Conservation (phyloP, 2,888 invertebrate genomes). For the Linyphia triangularis region DNA sequence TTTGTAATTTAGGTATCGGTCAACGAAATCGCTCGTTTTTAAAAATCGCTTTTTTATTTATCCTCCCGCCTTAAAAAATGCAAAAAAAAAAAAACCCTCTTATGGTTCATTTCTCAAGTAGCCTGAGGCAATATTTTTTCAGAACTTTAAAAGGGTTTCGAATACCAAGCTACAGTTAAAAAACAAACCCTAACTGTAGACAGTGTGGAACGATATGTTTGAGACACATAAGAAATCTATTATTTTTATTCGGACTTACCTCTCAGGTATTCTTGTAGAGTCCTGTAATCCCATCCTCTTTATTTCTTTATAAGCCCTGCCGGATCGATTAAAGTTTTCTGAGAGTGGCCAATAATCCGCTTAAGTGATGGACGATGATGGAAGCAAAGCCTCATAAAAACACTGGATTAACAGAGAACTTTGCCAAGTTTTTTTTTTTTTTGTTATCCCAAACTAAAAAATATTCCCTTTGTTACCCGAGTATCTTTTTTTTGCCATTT, state of each 20-base stretch:
- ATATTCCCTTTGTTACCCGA: background rate
- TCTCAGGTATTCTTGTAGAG: conserved; percentile 32
- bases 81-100: no score
- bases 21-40: no score
- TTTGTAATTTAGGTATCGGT: no score
- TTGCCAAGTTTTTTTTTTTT: background rate
- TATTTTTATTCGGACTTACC: conserved; percentile 19
- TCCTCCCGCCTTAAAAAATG: no score
- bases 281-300: conserved; percentile 2
- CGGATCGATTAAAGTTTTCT: conserved; percentile 58
- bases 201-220: no score
- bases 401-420: background rate
- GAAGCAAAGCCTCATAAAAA: conserved; percentile 36
- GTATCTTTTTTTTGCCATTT: background rate
- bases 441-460: background rate
- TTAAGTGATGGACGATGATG: conserved; percentile 61
- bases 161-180: no score
- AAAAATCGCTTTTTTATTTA: no score
- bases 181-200: no score
- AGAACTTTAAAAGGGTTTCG: no score
- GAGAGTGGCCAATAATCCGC: conserved; percentile 66
- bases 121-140: no score
- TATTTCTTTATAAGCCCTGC: conserved; percentile 42
- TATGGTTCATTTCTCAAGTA: no score
- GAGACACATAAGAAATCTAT: no score